These are phyloP conservation scores for Uria lomvia DNA, from an alignment of 2,113 vertebrate genomes.

Conservation along the genomic window DNA sequence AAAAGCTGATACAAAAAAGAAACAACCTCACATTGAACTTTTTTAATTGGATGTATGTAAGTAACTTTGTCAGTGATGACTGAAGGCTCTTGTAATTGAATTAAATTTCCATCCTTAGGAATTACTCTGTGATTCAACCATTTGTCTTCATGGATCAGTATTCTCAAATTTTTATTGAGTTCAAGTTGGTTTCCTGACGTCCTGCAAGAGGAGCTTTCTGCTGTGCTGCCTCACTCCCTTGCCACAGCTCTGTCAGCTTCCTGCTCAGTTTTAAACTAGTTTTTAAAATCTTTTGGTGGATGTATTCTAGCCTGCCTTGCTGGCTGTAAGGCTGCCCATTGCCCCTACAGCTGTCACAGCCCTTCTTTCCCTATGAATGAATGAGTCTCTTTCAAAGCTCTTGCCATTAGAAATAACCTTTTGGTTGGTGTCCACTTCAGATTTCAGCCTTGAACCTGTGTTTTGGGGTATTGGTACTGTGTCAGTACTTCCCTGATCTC, in stretches of 20 bases:
- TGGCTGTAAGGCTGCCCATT: not conserved
- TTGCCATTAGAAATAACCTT: not conserved
- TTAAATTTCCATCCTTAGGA: not conserved
- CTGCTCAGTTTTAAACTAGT: not conserved
- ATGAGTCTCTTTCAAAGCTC: not conserved
- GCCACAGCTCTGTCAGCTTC: not conserved
- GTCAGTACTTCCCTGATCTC: not conserved
- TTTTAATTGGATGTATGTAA: not conserved
- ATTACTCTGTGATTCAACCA: not conserved
- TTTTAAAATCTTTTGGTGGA: not conserved
- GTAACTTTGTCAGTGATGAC: not conserved
- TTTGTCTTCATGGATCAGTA: not conserved
- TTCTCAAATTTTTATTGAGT: not conserved
- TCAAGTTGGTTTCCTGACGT: not conserved
- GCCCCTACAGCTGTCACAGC: fast-evolving
- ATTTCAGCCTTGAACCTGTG: not conserved
- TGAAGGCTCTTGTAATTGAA: not conserved
- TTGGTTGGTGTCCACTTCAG: not conserved
- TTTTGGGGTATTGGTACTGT: not conserved
- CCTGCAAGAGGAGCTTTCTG: not conserved
- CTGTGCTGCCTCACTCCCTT: not conserved
- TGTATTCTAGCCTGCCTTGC: not conserved
- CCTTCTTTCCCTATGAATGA: not conserved
- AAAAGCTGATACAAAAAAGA: not conserved
- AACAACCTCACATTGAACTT: not conserved